Evolutionary conservation across 2,888 invertebrate genomes (phyloP).

Genomic region (Nephrotoma guestfalica): DNA sequence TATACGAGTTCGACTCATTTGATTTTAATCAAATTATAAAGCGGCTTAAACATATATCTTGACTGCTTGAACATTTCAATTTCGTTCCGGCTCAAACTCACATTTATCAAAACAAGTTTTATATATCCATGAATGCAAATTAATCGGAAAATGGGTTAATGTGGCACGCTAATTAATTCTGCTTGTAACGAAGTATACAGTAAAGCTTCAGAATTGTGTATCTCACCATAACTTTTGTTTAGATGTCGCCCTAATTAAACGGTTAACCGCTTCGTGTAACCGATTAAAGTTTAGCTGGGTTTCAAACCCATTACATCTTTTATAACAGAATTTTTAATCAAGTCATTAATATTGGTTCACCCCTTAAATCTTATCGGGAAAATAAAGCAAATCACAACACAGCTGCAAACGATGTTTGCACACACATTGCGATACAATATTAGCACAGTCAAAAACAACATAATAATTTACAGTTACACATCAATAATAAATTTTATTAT

Average conservation of each 20-base stretch:
- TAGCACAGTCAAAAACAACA: neutral
- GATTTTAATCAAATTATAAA: too few relatives aligned
- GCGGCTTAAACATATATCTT: too few relatives aligned
- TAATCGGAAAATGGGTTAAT: neutral
- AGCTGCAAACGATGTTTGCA: too few relatives aligned
- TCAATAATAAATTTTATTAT: neutral
- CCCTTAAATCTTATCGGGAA: too few relatives aligned
- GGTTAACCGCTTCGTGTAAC: neutral
- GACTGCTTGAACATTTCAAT: neutral
- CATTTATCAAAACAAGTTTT: neutral
- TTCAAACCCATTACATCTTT: neutral
- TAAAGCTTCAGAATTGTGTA: neutral
- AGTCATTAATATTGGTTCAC: too few relatives aligned
- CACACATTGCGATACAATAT: too few relatives aligned
- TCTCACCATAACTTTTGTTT: neutral
- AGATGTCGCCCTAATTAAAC: neutral
- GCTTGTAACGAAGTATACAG: neutral
- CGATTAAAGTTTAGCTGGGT: neutral
- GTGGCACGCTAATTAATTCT: neutral
- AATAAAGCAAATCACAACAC: too few relatives aligned
- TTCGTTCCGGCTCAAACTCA: neutral
- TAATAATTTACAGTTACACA: neutral
- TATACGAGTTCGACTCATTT: too few relatives aligned
- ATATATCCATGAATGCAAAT: neutral
- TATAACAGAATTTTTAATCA: neutral